phyloP scores from a whole-genome alignment of 2,113 vertebrate genomes.

The Orthonyx spaldingii region DNA sequence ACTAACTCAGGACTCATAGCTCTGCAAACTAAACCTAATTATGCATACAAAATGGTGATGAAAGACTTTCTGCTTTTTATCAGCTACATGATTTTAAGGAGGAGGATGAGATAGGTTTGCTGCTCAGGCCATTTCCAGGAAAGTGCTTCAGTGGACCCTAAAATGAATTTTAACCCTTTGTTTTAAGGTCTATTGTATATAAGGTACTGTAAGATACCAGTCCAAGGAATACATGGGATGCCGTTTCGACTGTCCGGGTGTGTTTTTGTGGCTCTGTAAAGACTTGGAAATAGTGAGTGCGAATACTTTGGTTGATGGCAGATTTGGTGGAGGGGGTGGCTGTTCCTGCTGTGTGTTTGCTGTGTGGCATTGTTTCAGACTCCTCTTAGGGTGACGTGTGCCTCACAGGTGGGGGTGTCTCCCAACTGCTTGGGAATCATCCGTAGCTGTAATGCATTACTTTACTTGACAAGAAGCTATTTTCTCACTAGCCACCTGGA shows the following conservation, averaged over 20 bases:
- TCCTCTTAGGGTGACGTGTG: not conserved
- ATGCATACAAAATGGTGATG: not conserved
- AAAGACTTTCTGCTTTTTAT: constrained; percentile 23
- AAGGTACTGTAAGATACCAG: not conserved
- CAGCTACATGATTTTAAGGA: not conserved
- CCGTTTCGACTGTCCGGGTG: not conserved
- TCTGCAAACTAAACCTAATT: not conserved
- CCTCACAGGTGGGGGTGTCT: not conserved
- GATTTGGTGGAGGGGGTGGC: not conserved
- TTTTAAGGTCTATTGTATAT: not conserved
- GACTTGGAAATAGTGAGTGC: not conserved
- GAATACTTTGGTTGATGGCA: not conserved
- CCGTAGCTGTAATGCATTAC: not conserved
- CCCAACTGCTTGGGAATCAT: not conserved
- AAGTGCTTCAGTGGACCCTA: not conserved
- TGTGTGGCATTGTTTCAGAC: not conserved
- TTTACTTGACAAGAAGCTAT: not conserved
- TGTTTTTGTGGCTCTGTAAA: not conserved
- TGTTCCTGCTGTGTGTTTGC: not conserved
- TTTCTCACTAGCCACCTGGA: constrained; percentile 54
- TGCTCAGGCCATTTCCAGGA: not conserved
- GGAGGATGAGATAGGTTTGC: not conserved
- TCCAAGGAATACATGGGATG: not conserved
- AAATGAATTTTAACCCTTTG: not conserved
- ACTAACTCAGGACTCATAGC: not conserved